Evolutionary conservation across 2,888 invertebrate species (phyloP).

Genomic region (Phortica magna): DNA sequence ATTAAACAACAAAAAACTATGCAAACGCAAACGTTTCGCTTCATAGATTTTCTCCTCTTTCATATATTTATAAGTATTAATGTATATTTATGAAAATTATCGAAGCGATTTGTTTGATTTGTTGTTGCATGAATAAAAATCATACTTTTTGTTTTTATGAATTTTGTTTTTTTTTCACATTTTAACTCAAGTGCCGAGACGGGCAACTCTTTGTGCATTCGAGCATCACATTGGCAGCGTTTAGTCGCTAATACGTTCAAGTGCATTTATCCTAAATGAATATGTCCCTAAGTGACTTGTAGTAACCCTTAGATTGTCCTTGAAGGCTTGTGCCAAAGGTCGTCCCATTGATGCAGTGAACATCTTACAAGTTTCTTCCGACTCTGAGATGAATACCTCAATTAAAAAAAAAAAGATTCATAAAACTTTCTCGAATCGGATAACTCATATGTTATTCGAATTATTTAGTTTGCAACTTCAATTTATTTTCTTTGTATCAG

Average conservation of each 20-base stretch:
- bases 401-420: too few species aligned
- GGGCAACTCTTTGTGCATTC: constrained; percentile 3
- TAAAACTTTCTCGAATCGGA: too few species aligned
- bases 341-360: too few species aligned
- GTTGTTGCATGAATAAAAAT: constrained; percentile 8
- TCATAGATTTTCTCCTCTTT: constrained; percentile 41
- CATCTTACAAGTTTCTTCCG: too few species aligned
- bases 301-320: too few species aligned
- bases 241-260: neutral
- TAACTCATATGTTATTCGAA: too few species aligned
- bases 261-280: neutral
- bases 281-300: too few species aligned
- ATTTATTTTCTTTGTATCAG: too few species aligned
- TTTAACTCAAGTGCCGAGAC: too few species aligned
- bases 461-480: too few species aligned
- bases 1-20: constrained; percentile 19
- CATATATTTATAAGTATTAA: neutral
- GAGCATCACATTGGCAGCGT: constrained; percentile 36
- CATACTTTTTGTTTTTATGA: neutral
- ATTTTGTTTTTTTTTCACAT: neutral
- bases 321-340: too few species aligned
- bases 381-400: too few species aligned
- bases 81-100: neutral
- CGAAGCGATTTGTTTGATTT: constrained; percentile 19
- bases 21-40: constrained; percentile 20